Conservation (phyloP, 2,888 invertebrate genomes). For the Peribatodes rhomboidaria region DNA sequence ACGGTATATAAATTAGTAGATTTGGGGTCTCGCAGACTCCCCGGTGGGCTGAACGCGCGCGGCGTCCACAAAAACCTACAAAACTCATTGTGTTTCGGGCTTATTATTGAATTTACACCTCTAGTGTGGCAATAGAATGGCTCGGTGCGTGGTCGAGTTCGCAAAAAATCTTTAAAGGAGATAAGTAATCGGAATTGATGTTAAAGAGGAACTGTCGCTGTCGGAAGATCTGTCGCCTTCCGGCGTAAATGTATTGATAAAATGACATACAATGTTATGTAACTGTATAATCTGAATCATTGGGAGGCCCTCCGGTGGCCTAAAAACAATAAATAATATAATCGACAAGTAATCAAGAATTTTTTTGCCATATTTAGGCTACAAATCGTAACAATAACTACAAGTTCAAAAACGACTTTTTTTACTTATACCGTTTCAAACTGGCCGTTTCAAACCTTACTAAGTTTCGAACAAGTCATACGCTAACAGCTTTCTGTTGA, state of each 20-base stretch:
- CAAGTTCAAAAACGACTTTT: no score
- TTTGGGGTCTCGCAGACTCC: slow-evolving; percentile 48
- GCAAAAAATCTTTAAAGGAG: slow-evolving; percentile 55
- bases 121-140: slow-evolving; percentile 55
- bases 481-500: background rate
- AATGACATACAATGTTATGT: background rate
- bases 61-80: slow-evolving; percentile 28
- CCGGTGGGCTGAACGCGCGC: slow-evolving; percentile 59
- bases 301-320: background rate
- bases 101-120: slow-evolving; percentile 79
- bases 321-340: no score
- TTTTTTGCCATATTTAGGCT: no score
- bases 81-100: slow-evolving; percentile 63
- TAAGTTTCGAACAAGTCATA: background rate
- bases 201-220: slow-evolving; percentile 14
- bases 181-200: slow-evolving; percentile 53
- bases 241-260: slow-evolving; percentile 11
- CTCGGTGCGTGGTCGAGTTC: slow-evolving; percentile 50
- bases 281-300: background rate
- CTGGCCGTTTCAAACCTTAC: no score
- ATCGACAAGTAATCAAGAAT: no score
- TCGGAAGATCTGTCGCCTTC: slow-evolving; percentile 42
- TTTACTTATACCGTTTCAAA: no score
- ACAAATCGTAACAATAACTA: no score
- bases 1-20: slow-evolving; percentile 70